These are phyloP conservation scores for Ochropacha duplaris DNA, from an alignment of 2,888 invertebrate species.

Conservation along the genomic window DNA sequence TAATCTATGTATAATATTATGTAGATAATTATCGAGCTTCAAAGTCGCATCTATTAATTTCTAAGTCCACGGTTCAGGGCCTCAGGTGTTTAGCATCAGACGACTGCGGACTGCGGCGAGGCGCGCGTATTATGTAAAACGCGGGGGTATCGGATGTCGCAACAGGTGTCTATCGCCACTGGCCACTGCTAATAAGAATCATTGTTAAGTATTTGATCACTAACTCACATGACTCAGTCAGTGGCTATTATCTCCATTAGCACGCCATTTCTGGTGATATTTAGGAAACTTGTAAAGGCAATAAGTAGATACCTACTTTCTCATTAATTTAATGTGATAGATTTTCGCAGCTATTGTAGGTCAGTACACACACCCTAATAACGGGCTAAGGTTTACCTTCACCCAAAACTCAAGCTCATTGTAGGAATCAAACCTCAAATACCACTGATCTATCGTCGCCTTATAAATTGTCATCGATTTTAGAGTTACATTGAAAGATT, in stretches of 20 bases:
- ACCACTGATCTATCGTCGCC: too few relatives aligned
- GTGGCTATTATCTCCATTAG: conserved; percentile 23
- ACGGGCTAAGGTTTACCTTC: too few relatives aligned
- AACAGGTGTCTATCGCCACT: conserved; percentile 57
- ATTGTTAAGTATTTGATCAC: conserved; percentile 34
- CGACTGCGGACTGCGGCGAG: conserved; percentile 47
- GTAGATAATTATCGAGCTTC: conserved; percentile 1
- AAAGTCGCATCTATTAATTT: conserved; percentile 9
- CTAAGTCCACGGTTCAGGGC: conserved; percentile 24
- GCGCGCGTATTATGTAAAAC: conserved; percentile 60
- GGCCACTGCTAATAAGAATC: conserved; percentile 47
- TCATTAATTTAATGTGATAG: too few relatives aligned
- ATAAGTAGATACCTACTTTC: too few relatives aligned
- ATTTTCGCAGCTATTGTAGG: too few relatives aligned
- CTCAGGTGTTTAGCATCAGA: conserved; percentile 38
- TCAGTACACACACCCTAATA: too few relatives aligned
- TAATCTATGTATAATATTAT: background rate
- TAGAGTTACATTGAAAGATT: too few relatives aligned
- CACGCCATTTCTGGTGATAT: conserved; percentile 8
- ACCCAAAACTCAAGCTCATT: too few relatives aligned
- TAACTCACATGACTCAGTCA: conserved; percentile 21
- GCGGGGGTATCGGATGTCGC: conserved; percentile 56
- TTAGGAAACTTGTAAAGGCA: too few relatives aligned
- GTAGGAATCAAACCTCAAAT: too few relatives aligned
- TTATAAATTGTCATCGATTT: too few relatives aligned